Percentiles rank a stretch among this genome's conserved stretches.
These are phyloP conservation scores for Sorex araneus DNA, from an alignment of 2,113 vertebrate genomes.

Conservation along the genomic window DNA sequence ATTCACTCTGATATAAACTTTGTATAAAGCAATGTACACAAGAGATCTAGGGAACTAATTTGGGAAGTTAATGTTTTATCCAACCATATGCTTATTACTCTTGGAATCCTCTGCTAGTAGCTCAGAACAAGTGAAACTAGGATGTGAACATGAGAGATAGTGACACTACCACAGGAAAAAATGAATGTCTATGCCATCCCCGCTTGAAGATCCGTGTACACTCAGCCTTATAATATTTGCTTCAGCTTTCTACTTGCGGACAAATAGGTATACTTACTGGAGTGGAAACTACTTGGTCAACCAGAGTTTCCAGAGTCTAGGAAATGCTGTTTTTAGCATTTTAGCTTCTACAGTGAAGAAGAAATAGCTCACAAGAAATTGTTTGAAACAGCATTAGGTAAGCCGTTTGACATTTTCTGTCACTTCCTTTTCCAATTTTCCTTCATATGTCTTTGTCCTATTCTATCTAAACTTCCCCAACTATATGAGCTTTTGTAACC, in stretches of 20 bases:
- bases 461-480: neutral
- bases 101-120: neutral
- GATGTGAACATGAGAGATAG: neutral
- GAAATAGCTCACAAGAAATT: neutral
- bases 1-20: no score
- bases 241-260: neutral
- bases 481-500: neutral
- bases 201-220: neutral
- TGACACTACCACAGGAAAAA: neutral
- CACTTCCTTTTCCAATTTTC: neutral
- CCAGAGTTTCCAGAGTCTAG: neutral
- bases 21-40: no score
- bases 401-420: neutral
- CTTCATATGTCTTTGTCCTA: neutral
- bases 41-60: neutral
- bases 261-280: neutral
- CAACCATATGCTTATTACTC: neutral
- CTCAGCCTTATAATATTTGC: neutral
- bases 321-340: neutral
- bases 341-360: neutral
- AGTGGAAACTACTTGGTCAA: neutral
- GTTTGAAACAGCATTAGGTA: neutral
- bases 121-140: neutral
- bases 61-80: neutral
- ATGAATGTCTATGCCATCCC: rapidly evolving